Base-by-base conservation (phyloP, 2,888 invertebrate species). In the Gymnosoma rotundatum region DNA sequence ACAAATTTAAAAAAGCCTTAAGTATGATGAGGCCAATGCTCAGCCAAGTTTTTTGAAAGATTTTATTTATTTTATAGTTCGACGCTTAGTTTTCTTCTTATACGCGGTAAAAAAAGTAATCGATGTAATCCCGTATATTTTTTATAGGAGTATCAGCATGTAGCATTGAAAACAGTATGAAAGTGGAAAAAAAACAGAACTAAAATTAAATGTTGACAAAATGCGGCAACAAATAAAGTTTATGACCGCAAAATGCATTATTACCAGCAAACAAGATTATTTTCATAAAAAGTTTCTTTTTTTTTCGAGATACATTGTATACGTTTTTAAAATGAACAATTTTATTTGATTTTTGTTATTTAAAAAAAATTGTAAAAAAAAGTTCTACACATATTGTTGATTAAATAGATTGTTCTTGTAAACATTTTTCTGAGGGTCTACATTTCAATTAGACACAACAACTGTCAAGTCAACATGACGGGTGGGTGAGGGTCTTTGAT, bases 201-300 rank as follows among this genome's bases (percentile, higher is more conserved):
- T 69, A 42, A 56, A 78, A 8, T 81, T 85, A 80, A 85, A 85
- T 85, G 78, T 81, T 84, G 74, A 84, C 84, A 81, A 84, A 84
- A 84, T 84, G 83, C 86, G 83, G 83, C 85, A 86, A 78, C 83
- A 85, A 86, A 86, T 82, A 83, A 85, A 83, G 80, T 82, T 83
- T 86, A 86, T 78, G 83, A 86, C 86, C 82, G 80, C 86, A 86
- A 86, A 84, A 84, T 81, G 78, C 74, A 73, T 74, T 82, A 73
- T 74, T 82, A 74, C 73, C 78, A 63, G 74, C 78, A 81, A 81
- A 78, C 70, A 76, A 76, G 81, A 82, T 76, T 82, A 60, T 64
- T 75, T 75, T 81, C 70, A 75, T 75, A 81, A 63, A 75, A 75
- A 63, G 32, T 81, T 75, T 80, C 48, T 56, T 61, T 61, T 67